A percentile compares a stretch with the other conserved stretches of the same genome.
These are phyloP conservation scores for Dunckerocampus dactyliophorus DNA, from an alignment of 2,113 vertebrate species.

Conservation along the genomic window DNA sequence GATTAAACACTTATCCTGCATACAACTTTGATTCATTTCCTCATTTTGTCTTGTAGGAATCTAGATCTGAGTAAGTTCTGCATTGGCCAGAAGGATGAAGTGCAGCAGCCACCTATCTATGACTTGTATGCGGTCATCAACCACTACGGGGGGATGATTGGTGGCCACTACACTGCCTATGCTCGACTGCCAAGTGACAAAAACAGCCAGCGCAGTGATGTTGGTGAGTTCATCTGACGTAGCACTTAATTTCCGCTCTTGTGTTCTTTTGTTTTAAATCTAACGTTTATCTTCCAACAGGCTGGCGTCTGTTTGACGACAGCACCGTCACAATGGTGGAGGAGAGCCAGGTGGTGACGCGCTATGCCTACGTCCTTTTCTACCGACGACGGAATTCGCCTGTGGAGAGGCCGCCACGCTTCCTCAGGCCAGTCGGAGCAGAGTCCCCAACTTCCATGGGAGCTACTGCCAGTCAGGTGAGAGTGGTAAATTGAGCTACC, in stretches of 20 bases:
- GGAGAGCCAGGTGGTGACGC: conserved; percentile 95
- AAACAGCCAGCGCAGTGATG: conserved; percentile 96
- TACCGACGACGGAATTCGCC: conserved; percentile 95
- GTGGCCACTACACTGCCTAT: conserved; percentile 95
- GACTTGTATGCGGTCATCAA: conserved; percentile 97
- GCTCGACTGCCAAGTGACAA: conserved; percentile 91
- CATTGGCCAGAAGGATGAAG: conserved; percentile 92
- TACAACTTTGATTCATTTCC: no score
- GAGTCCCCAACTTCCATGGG: conserved; percentile 77
- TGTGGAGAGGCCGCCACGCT: conserved; percentile 86
- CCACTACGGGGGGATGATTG: conserved; percentile 98
- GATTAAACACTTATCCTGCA: not conserved
- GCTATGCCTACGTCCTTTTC: conserved; percentile 95
- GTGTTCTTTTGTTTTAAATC: not conserved
- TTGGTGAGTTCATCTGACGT: conserved; percentile 75
- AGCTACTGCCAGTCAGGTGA: conserved; percentile 91
- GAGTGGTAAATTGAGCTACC: conserved; percentile 27
- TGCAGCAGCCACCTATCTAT: conserved; percentile 89
- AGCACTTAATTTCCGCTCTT: not conserved
- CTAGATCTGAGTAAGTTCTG: conserved; percentile 97
- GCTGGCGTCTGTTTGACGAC: conserved; percentile 97
- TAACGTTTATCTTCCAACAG: conserved; percentile 55
- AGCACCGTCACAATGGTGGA: conserved; percentile 96
- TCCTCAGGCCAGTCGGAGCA: conserved; percentile 65
- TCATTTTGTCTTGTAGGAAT: conserved; percentile 70